phyloP scores from a whole-genome alignment of 2,888 invertebrate species.

The Drosophila borborema region DNA sequence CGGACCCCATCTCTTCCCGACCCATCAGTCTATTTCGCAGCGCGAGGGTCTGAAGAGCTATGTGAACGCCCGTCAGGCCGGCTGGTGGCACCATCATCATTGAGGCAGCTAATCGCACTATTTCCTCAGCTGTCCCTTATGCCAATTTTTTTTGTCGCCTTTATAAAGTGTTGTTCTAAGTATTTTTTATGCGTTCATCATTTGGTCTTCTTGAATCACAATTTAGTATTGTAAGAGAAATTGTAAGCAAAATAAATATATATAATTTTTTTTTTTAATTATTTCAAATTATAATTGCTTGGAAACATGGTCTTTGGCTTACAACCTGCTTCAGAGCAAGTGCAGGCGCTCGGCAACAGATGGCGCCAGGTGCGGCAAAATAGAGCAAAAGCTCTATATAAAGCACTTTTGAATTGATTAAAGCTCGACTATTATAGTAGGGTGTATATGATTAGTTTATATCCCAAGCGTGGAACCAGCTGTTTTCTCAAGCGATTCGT shows the following conservation, averaged over 20 bases:
- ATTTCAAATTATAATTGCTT: background rate
- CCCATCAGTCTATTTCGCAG: constrained; percentile 48
- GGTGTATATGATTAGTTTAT: background rate
- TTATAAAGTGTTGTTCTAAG: background rate
- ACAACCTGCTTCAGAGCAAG: background rate
- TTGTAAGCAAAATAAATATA: constrained; percentile 3
- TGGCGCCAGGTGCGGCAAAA: background rate
- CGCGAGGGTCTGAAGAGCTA: constrained; percentile 77
- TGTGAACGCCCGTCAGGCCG: constrained; percentile 73
- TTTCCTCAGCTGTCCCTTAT: constrained; percentile 11
- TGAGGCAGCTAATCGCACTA: background rate
- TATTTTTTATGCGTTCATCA: constrained; percentile 4
- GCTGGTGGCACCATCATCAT: constrained; percentile 82
- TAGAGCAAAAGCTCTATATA: background rate
- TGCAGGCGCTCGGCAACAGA: background rate
- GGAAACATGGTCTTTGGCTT: no score
- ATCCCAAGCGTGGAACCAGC: background rate
- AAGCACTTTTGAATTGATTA: background rate
- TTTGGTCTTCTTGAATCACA: constrained; percentile 3
- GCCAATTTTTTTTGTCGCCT: background rate
- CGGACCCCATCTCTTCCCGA: constrained; percentile 83
- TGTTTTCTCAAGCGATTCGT: background rate
- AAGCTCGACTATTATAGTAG: background rate
- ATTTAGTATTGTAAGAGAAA: constrained; percentile 8
- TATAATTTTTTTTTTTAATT: background rate